phyloP scores from a whole-genome alignment of 2,888 invertebrate species.

The Pachymerium ferrugineum region DNA sequence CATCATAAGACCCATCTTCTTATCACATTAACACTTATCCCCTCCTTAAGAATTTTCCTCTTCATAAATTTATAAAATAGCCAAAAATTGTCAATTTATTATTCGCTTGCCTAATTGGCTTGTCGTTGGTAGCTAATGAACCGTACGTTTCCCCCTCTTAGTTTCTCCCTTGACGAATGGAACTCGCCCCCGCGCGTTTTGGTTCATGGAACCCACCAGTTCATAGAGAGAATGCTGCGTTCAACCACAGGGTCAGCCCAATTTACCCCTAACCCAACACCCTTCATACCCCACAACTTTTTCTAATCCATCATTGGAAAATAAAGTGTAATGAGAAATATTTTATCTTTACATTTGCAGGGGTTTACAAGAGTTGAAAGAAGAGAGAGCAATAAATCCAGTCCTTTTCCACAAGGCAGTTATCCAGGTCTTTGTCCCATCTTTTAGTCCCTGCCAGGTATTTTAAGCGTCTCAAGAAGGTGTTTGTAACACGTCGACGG shows the following conservation, averaged over 20 bases:
- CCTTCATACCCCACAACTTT: neutral
- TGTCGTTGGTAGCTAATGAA: constrained; percentile 8
- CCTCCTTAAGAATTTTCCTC: neutral
- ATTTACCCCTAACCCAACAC: neutral
- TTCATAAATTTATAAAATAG: neutral
- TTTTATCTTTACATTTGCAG: neutral
- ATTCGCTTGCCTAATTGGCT: neutral
- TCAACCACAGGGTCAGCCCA: constrained; percentile 24
- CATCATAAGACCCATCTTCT: neutral
- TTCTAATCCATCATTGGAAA: neutral
- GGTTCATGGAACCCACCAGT: constrained; percentile 25
- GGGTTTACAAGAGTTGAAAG: neutral
- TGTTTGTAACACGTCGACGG: constrained; percentile 27
- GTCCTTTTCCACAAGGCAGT: constrained; percentile 24
- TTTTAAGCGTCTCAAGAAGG: constrained; percentile 24
- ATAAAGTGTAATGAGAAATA: no score
- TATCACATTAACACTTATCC: neutral
- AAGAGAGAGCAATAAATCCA: constrained; percentile 20
- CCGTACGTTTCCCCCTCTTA: neutral
- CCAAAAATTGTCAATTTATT: neutral
- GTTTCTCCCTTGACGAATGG: constrained; percentile 18
- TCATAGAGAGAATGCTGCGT: constrained; percentile 19
- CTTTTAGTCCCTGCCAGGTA: constrained; percentile 13
- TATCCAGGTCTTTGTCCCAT: constrained; percentile 25
- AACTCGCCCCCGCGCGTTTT: constrained; percentile 26